These are phyloP conservation scores for Eilema caniola DNA, from an alignment of 2,888 invertebrate genomes.

Conservation along the genomic window DNA sequence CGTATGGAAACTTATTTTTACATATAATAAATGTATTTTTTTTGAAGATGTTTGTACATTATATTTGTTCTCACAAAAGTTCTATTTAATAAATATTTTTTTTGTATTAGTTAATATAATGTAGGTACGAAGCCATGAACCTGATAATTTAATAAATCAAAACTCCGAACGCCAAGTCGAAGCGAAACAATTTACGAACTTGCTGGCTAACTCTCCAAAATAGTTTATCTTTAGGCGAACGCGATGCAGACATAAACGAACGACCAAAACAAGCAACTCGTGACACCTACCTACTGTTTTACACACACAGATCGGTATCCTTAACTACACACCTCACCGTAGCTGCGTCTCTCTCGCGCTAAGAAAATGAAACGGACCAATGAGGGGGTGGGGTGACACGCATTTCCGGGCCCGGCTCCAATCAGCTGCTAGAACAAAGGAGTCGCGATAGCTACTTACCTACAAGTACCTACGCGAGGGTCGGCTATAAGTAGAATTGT, in stretches of 20 bases:
- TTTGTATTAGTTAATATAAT: not conserved
- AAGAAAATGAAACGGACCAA: slow-evolving; percentile 87
- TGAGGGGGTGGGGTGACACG: slow-evolving; percentile 87
- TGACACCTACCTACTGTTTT: slow-evolving; percentile 80
- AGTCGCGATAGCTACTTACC: slow-evolving; percentile 85
- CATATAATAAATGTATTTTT: too few relatives aligned
- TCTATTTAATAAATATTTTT: not conserved
- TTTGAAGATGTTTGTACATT: too few relatives aligned
- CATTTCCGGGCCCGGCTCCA: slow-evolving; percentile 87
- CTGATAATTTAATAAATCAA: slow-evolving; percentile 65
- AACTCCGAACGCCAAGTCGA: slow-evolving; percentile 66
- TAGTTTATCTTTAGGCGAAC: slow-evolving; percentile 81
- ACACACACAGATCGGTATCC: slow-evolving; percentile 81
- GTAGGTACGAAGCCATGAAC: not conserved
- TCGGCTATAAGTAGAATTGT: slow-evolving; percentile 72
- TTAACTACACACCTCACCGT: slow-evolving; percentile 81
- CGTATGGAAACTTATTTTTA: too few relatives aligned
- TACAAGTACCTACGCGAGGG: slow-evolving; percentile 81
- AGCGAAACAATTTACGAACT: slow-evolving; percentile 78
- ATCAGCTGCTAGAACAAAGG: slow-evolving; percentile 88
- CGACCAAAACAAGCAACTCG: slow-evolving; percentile 73
- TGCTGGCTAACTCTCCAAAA: slow-evolving; percentile 69
- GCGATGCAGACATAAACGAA: slow-evolving; percentile 71
- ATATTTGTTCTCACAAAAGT: too few relatives aligned
- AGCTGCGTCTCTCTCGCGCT: slow-evolving; percentile 85